Evolutionary conservation across 2,113 vertebrate genomes (phyloP), one percentile per base, ranked within the genome.

Genomic region (Microcebus lehilahytsara): DNA sequence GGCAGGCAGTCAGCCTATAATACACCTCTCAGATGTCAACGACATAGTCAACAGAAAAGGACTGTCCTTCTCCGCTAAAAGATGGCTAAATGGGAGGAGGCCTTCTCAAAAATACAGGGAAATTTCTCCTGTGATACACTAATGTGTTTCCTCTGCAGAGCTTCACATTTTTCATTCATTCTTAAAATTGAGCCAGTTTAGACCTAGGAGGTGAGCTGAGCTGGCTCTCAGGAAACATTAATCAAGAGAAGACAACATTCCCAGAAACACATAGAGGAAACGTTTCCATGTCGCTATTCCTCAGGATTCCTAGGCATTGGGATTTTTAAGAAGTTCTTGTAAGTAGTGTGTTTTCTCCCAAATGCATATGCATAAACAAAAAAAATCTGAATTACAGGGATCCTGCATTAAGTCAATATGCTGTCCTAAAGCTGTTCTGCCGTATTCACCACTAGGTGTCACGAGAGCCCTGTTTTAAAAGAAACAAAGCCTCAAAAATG

Each of bases 361-460:
- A 94, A 46, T 46, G n/a, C 46, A 89, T 92, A 93, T 40, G 51
- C 60, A 84, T 32, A 75, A 69, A 37, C 30, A 64, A 91, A 81
- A 91, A 81, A 93, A 92, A 5, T 72, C 17, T 40, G 72, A 40
- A 86, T 67, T 16, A 66, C 37, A 27, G 77, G 46, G 10, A 40
- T 22, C 0, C 1, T 85, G 6, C 4, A 6, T 20, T 34, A 13
- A 85, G 13, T 71, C 1, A 0, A 2, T 56, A 8, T 25, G 75
- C 53, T 0, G 10, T 53, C 22, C 1, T 0, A 49, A 4, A 96
- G 37, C 2, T 42, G 62, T 74, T 92, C 62, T 92, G 53, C 56
- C 30, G 0, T 20, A 19, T 37, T 95, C 10, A 97, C 98, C 99
- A 46, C 97, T 98, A 99, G 98, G 94, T 98, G 98, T 98, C 98